Base-by-base conservation (phyloP, 1,140 invertebrate genomes). In the Macrocentrus cingulum region DNA sequence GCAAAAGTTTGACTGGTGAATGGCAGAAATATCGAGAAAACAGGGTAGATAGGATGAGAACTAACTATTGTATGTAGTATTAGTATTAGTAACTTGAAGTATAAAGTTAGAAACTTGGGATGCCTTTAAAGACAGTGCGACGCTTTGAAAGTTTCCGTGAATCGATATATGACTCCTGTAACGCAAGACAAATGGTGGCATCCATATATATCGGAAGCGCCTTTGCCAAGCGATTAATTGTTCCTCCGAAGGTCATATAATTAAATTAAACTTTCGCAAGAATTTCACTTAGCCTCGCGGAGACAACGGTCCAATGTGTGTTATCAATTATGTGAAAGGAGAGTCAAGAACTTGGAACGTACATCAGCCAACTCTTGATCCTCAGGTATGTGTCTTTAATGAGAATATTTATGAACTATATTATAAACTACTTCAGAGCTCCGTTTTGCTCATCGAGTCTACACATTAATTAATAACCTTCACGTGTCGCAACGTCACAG, bases 241-340 rank as follows among this genome's bases (percentile, higher is more conserved):
- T 54, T 39, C 51, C 58, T 54, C 41, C 56, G 46, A 46, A 53
- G 46, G 39, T 54, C 64, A 55, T 71, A 65, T 68, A 71, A 71
- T 69, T 67, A 69, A 71, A 71, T 68, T 63, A 64, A 69, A 71
- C 66, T 71, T 29, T 68, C 61, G 60, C 60, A 71, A 71, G 69
- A 71, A 71, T 69, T 69, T 68, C 69, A 71, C 66, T 71, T 71
- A 69, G 55, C 56, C 20, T 6, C 6, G 20, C 29, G 57, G 46
- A 62, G 61, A 63, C 61, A 59, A 60, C 39, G 60, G 52, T 66
- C 60, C 60, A 60, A 71, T 66, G 59, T n/a, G n/a, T 68, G 63
- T 70, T 71, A 71, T 62, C 69, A 59, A 65, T 69, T 65, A 56
- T 61, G 56, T 42, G 46, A 11, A 42, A 55, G 25, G 22, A 20